Evolutionary conservation across 2,888 invertebrate genomes (phyloP).

Genomic region (Ennomos fuscantarius): DNA sequence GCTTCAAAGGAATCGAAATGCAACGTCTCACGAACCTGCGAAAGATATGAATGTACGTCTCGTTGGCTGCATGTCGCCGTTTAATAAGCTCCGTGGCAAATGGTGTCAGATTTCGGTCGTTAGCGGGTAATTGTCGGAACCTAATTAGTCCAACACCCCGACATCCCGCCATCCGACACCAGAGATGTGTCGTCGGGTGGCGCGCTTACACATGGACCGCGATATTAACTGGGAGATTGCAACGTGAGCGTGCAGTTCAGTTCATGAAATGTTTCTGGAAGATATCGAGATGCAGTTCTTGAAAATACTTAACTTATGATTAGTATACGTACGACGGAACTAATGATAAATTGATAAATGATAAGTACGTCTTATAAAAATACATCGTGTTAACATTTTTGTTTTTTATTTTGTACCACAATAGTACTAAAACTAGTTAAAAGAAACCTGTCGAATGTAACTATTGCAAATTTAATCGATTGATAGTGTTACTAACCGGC

Average conservation of each 20-base stretch:
- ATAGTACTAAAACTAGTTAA: too few species aligned
- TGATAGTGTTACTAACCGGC: too few species aligned
- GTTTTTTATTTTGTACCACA: too few species aligned
- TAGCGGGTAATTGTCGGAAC: slow-evolving; percentile 78
- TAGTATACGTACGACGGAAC: too few species aligned
- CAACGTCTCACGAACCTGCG: slow-evolving; percentile 34
- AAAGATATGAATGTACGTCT: slow-evolving; percentile 46
- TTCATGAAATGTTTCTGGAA: slow-evolving; percentile 30
- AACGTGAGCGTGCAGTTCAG: slow-evolving; percentile 27
- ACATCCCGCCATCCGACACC: slow-evolving; percentile 63
- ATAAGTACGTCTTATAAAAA: too few species aligned
- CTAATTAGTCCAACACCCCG: slow-evolving; percentile 76
- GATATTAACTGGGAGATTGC: slow-evolving; percentile 56
- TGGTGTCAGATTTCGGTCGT: slow-evolving; percentile 76
- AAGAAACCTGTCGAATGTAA: too few species aligned
- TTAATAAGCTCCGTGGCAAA: slow-evolving; percentile 69
- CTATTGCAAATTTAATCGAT: too few species aligned
- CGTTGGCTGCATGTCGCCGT: slow-evolving; percentile 53
- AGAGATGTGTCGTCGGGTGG: slow-evolving; percentile 45
- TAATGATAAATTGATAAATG: too few species aligned
- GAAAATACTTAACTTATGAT: too few species aligned
- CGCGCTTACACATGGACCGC: slow-evolving; percentile 75
- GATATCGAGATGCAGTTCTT: neutral
- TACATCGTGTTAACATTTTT: too few species aligned
- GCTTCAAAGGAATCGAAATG: slow-evolving; percentile 8